Conservation (phyloP, 2,797 vertebrate genomes). For the Sebastes kiyomatsui region DNA sequence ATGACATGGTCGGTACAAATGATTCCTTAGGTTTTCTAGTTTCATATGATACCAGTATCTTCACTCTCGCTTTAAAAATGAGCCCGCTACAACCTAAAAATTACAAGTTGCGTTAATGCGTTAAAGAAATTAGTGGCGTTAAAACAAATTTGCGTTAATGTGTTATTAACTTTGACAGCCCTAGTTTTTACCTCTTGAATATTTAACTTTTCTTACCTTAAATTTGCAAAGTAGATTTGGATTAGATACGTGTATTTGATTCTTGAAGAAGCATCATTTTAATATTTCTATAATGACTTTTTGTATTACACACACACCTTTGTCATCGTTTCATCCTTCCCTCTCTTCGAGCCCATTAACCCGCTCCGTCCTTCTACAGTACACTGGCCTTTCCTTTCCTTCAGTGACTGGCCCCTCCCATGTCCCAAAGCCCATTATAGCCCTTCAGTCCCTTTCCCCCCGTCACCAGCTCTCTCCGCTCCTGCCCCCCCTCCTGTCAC, state of each 20-base stretch:
- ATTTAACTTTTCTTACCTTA: background rate
- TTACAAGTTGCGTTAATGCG: no score
- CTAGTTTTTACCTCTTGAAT: background rate
- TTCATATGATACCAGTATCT: no score
- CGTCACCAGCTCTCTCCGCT: conserved; percentile 43
- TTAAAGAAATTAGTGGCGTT: no score
- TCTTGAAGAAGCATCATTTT: background rate
- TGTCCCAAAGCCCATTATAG: conserved; percentile 71
- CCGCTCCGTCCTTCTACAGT: conserved; percentile 52
- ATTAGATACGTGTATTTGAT: background rate
- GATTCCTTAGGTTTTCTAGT: no score
- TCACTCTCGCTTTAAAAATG: no score
- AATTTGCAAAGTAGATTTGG: background rate
- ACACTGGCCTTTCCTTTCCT: conserved; percentile 26
- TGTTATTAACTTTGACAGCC: no score
- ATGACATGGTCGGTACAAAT: no score
- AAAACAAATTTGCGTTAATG: no score
- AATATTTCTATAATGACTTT: background rate
- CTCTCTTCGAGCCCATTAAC: conserved; percentile 27
- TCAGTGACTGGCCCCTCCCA: conserved; percentile 44
- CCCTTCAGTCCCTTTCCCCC: conserved; percentile 44
- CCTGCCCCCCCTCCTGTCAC: conserved; percentile 66
- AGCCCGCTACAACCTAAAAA: no score
- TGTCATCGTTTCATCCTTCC: background rate
- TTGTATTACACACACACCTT: background rate